A percentile compares a stretch with the other conserved stretches of the same genome.
phyloP scores from a whole-genome alignment of 2,888 invertebrate species.

The Cinara cedri region DNA sequence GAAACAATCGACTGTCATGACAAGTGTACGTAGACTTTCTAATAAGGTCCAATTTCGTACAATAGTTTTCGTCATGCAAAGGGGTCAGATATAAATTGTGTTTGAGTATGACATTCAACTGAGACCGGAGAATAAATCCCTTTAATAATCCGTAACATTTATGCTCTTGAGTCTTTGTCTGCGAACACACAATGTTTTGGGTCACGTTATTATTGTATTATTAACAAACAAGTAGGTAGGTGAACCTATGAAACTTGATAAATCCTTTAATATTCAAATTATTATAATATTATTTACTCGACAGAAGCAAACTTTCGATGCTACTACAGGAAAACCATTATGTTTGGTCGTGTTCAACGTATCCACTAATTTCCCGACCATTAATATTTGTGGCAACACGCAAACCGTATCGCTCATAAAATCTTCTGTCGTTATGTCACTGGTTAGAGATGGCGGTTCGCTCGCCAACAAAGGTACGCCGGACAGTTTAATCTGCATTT shows the following conservation, averaged over 20 bases:
- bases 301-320: slow-evolving; percentile 41
- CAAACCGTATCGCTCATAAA: slow-evolving; percentile 60
- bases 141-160: slow-evolving; percentile 59
- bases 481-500: slow-evolving; percentile 60
- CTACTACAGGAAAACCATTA: slow-evolving; percentile 61
- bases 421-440: slow-evolving; percentile 61
- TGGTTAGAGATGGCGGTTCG: slow-evolving; percentile 61
- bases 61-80: slow-evolving; percentile 59
- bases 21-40: slow-evolving; percentile 60
- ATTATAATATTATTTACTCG: slow-evolving; percentile 31
- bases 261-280: not conserved
- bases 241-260: not conserved
- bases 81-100: slow-evolving; percentile 57
- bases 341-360: slow-evolving; percentile 60
- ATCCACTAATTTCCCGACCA: slow-evolving; percentile 60
- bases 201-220: not conserved
- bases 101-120: slow-evolving; percentile 63
- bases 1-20: slow-evolving; percentile 57
- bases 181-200: not conserved
- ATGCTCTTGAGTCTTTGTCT: slow-evolving; percentile 34
- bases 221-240: not conserved
- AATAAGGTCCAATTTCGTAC: slow-evolving; percentile 60
- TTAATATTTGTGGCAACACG: slow-evolving; percentile 60
- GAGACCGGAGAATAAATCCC: slow-evolving; percentile 67
- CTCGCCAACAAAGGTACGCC: slow-evolving; percentile 60